Conservation (phyloP, 2,113 vertebrate species). For the Gadus chalcogrammus region DNA sequence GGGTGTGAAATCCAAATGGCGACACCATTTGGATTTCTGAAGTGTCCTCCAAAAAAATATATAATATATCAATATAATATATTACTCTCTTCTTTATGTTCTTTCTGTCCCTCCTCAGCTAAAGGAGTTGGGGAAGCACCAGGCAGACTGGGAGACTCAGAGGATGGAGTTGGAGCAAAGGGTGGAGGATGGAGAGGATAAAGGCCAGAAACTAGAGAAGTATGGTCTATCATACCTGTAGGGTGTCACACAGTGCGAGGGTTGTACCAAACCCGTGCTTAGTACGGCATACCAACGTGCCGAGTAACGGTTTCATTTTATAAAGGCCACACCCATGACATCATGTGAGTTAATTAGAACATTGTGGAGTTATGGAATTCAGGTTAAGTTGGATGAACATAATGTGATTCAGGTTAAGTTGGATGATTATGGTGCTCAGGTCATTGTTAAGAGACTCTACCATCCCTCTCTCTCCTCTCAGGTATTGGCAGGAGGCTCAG, state of each 20-base stretch:
- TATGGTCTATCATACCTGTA: slow-evolving; percentile 18
- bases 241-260: no score
- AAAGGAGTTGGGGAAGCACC: slow-evolving; percentile 70
- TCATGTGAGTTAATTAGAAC: no score
- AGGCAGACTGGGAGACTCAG: slow-evolving; percentile 73
- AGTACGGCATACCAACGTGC: not conserved
- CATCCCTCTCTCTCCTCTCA: slow-evolving; percentile 33
- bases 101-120: slow-evolving; percentile 61
- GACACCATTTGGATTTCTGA: not conserved
- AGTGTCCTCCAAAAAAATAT: not conserved
- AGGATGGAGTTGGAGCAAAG: slow-evolving; percentile 77
- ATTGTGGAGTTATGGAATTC: no score
- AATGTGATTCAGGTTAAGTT: no score
- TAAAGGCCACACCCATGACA: no score
- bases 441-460: slow-evolving; percentile 4
- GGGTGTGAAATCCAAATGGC: no score
- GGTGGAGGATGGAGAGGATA: slow-evolving; percentile 81
- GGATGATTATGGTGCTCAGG: no score
- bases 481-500: slow-evolving; percentile 90
- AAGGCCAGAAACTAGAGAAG: slow-evolving; percentile 83
- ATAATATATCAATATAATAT: no score
- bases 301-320: no score
- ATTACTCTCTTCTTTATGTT: not conserved
- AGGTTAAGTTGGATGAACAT: no score
- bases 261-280: no score